A percentile compares a stretch with the other conserved stretches of the same genome.
These are phyloP conservation scores for Anoplolepis gracilipes DNA, from an alignment of 1,140 invertebrate species.

Conservation along the genomic window DNA sequence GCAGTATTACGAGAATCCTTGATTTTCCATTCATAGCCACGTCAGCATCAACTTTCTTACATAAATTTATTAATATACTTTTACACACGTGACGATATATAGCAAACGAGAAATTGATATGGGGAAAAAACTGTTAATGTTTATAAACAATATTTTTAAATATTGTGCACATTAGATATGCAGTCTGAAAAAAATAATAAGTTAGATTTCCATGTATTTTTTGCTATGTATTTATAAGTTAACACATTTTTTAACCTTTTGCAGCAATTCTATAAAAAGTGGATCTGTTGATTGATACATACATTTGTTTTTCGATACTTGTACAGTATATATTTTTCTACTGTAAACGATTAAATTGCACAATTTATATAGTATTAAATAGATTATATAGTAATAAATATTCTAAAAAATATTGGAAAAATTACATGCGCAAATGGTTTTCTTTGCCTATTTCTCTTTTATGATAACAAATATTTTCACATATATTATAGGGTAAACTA, in stretches of 20 bases:
- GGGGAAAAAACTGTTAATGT: not conserved
- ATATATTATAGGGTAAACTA: too few relatives aligned
- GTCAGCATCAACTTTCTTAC: not conserved
- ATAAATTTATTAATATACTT: slow-evolving; percentile 12
- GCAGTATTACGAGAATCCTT: not conserved
- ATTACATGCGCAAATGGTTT: not conserved
- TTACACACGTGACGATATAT: not conserved
- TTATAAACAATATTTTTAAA: not conserved
- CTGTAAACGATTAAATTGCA: not conserved
- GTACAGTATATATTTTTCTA: not conserved
- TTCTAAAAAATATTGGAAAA: not conserved
- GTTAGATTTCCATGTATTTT: not conserved
- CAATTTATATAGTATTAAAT: too few relatives aligned
- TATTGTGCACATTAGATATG: not conserved
- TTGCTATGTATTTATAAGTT: not conserved
- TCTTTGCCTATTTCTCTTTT: not conserved
- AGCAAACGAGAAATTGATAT: not conserved
- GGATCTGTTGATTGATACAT: not conserved
- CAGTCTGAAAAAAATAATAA: not conserved
- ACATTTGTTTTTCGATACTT: not conserved
- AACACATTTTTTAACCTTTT: not conserved
- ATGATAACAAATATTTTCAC: not conserved
- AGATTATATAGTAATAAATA: not conserved
- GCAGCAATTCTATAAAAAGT: not conserved
- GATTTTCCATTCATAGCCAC: slow-evolving; percentile 36